Evolutionary conservation across 2,797 vertebrate genomes (phyloP).

Genomic region (Carduelis carduelis): DNA sequence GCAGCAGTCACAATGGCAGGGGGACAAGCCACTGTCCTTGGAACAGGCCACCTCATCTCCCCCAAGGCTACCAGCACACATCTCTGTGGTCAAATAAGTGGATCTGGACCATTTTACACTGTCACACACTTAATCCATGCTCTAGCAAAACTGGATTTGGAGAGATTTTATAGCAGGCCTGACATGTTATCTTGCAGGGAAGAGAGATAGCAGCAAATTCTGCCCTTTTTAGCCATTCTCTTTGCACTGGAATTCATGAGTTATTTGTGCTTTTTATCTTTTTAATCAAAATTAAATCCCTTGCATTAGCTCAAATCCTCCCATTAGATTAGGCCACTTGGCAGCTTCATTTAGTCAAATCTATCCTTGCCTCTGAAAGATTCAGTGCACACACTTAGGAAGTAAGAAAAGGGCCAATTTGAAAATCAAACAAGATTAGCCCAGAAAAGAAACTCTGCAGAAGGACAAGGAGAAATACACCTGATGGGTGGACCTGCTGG

Average conservation of each 20-base stretch:
- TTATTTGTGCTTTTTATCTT: conserved; percentile 20
- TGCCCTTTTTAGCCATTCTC: background rate
- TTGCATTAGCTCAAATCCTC: conserved; percentile 17
- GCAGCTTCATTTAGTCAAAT: background rate
- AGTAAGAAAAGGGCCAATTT: background rate
- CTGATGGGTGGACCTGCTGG: background rate
- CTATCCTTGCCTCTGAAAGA: background rate
- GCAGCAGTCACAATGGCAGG: background rate
- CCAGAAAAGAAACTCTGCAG: background rate
- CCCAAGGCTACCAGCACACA: background rate
- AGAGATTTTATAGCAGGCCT: background rate
- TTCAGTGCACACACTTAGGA: background rate
- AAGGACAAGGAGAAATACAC: background rate
- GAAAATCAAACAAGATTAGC: background rate
- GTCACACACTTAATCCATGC: background rate
- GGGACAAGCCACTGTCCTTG: background rate
- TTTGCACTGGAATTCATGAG: background rate
- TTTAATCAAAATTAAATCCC: conserved; percentile 13
- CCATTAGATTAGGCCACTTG: background rate
- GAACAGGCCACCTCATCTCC: background rate
- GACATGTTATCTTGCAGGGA: background rate
- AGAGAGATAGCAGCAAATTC: background rate
- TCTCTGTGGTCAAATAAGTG: background rate
- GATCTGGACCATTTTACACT: background rate
- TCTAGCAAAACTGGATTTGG: background rate